A percentile compares a stretch with the other conserved stretches of the same genome.
These are phyloP conservation scores for Lytechinus variegatus DNA, from an alignment of 35 echinoderm and acorn worm species.

Conservation along the genomic window DNA sequence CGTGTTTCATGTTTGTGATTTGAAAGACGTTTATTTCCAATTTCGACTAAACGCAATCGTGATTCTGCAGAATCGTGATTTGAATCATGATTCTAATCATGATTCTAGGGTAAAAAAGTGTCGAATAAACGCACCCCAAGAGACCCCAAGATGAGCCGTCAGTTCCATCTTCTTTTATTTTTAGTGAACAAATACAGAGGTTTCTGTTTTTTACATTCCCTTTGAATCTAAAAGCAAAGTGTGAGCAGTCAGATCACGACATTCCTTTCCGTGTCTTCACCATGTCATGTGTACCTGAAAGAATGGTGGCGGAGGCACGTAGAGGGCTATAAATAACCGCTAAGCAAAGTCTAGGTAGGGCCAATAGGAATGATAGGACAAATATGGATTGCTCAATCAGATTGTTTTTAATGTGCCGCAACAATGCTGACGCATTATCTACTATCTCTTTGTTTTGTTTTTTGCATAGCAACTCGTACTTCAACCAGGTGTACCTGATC, in stretches of 20 bases:
- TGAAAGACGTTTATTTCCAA: no score
- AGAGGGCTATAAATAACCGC: not conserved
- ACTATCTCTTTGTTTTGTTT: not conserved
- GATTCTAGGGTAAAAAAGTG: no score
- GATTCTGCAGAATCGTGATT: no score
- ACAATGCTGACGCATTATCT: not conserved
- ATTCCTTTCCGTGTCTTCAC: not conserved
- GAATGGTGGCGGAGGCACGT: not conserved
- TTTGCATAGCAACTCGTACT: not conserved
- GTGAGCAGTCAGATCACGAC: not conserved
- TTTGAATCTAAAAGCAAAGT: not conserved
- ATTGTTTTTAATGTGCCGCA: not conserved
- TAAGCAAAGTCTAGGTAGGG: not conserved
- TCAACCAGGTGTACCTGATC: not conserved
- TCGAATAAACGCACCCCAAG: no score
- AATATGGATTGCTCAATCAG: not conserved
- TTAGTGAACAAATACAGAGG: not conserved
- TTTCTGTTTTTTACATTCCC: not conserved
- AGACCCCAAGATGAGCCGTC: not conserved
- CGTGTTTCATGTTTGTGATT: no score
- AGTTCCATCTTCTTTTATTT: not conserved
- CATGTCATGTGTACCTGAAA: not conserved
- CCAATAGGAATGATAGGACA: not conserved
- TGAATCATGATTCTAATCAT: no score
- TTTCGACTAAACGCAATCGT: no score